These are phyloP conservation scores for Nomada hirtipes DNA, from an alignment of 2,888 invertebrate species.

Conservation along the genomic window DNA sequence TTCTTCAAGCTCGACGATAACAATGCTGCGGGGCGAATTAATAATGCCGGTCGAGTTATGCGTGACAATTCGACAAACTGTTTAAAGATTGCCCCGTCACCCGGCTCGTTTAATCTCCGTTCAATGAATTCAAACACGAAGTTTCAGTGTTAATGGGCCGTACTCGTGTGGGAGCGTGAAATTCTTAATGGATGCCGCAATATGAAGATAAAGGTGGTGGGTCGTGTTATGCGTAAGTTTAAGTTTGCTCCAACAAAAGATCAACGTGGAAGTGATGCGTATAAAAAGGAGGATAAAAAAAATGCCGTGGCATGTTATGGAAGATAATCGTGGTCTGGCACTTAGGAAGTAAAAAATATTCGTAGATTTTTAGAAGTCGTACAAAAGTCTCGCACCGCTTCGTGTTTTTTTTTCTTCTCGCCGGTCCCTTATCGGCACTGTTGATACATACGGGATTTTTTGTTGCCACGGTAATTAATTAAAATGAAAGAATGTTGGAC, in stretches of 20 bases:
- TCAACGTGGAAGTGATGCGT: too few species aligned
- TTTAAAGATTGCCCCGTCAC: conserved; percentile 28
- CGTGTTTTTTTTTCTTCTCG: conserved; percentile 3
- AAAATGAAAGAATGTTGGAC: conserved; percentile 25
- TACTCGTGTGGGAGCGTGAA: neutral
- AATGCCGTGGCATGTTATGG: neutral
- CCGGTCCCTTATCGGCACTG: conserved; percentile 30
- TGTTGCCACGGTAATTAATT: conserved; percentile 56
- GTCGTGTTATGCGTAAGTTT: too few species aligned
- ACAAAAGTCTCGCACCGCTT: neutral
- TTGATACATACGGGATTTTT: conserved; percentile 41
- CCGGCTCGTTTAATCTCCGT: conserved; percentile 40
- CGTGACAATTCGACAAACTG: conserved; percentile 45
- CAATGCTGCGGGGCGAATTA: conserved; percentile 52
- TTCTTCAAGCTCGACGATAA: conserved; percentile 60
- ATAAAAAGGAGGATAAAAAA: neutral
- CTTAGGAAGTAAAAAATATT: neutral
- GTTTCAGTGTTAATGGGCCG: conserved; percentile 23
- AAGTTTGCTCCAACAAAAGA: too few species aligned
- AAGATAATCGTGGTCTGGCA: neutral
- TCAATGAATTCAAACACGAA: conserved; percentile 34
- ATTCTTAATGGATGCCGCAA: neutral
- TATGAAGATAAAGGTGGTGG: neutral
- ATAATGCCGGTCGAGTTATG: conserved; percentile 40
- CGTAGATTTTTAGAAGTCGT: neutral